Evolutionary conservation across 1,140 invertebrate species (phyloP).

Genomic region (Agraylea sexmaculata): DNA sequence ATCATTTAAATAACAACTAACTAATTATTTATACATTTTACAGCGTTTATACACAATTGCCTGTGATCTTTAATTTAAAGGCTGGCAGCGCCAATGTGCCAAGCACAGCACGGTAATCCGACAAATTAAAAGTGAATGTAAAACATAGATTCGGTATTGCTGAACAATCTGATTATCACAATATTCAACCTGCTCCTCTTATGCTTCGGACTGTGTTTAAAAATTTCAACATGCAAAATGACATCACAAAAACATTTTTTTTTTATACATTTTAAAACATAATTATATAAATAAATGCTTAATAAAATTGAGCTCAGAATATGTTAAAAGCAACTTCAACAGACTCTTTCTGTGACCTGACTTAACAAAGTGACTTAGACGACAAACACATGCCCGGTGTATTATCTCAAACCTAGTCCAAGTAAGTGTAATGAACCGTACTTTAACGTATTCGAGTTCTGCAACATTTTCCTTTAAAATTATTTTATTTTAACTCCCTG

Average conservation of each 20-base stretch:
- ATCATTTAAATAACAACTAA: too few species aligned
- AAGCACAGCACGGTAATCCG: conserved; percentile 87
- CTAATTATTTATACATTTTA: too few species aligned
- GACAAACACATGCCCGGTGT: too few species aligned
- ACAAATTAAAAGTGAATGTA: conserved; percentile 81
- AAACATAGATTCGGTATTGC: conserved; percentile 87
- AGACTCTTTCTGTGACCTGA: too few species aligned
- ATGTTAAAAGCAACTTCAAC: too few species aligned
- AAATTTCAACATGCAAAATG: conserved; percentile 74
- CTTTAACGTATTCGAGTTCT: too few species aligned
- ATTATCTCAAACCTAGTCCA: too few species aligned
- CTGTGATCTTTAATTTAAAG: conserved; percentile 44
- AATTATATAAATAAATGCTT: conserved; percentile 13
- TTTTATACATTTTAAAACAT: conserved; percentile 5
- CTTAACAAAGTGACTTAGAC: too few species aligned
- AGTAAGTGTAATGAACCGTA: too few species aligned
- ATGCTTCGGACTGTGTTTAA: conserved; percentile 63
- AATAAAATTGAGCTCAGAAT: too few species aligned
- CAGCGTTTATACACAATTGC: conserved; percentile 16
- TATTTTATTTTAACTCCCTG: too few species aligned
- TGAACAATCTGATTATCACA: conserved; percentile 75
- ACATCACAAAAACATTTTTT: conserved; percentile 39
- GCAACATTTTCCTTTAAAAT: too few species aligned
- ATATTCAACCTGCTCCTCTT: conserved; percentile 64
- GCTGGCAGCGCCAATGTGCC: conserved; percentile 93